These are phyloP conservation scores for Todiramphus chloris DNA, from an alignment of 2,113 vertebrate genomes.

Conservation along the genomic window DNA sequence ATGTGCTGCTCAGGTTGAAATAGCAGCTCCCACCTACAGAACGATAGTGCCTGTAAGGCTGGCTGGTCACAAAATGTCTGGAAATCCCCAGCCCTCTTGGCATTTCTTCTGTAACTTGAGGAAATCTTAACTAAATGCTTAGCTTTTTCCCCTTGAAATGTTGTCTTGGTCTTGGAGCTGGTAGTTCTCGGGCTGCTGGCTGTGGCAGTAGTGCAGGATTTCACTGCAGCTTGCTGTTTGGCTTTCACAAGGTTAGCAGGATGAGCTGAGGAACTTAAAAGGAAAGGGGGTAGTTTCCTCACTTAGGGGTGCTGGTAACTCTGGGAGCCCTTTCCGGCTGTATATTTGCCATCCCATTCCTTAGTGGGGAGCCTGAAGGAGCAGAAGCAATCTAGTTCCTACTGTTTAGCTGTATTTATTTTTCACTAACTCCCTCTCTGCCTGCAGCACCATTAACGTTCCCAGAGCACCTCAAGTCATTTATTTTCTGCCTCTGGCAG, in stretches of 20 bases:
- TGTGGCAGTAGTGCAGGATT: not conserved
- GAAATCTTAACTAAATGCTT: not conserved
- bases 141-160: not conserved
- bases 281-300: not conserved
- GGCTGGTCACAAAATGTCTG: not conserved
- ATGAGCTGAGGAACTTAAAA: not conserved
- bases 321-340: not conserved
- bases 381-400: conserved; percentile 27
- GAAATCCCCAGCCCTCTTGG: not conserved
- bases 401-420: conserved; percentile 60
- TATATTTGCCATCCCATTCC: not conserved
- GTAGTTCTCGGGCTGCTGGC: not conserved
- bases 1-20: not conserved
- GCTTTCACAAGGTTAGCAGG: not conserved
- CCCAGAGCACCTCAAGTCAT: conserved; percentile 47
- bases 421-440: conserved; percentile 29
- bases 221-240: not conserved
- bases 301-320: not conserved
- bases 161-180: not conserved
- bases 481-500: conserved; percentile 53
- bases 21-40: not conserved
- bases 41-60: not conserved
- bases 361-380: not conserved
- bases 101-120: not conserved
- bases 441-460: conserved; percentile 16